Evolutionary conservation across 2,888 invertebrate genomes (phyloP).

Genomic region (Synergus gifuensis): DNA sequence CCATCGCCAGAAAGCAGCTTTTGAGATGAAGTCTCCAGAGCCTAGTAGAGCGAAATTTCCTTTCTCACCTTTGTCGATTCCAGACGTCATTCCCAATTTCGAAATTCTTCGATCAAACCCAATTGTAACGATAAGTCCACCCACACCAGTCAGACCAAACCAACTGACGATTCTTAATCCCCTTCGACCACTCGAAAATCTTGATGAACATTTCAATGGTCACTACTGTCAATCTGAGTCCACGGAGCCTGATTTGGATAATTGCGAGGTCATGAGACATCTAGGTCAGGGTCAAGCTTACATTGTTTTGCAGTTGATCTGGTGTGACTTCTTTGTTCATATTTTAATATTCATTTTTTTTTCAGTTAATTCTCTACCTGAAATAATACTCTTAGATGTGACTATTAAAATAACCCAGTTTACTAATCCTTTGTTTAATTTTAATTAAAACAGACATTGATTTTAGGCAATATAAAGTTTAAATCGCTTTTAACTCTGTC

Average conservation of each 20-base stretch:
- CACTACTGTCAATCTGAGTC: slow-evolving; percentile 34
- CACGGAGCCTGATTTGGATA: slow-evolving; percentile 34
- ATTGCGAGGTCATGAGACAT: slow-evolving; percentile 27
- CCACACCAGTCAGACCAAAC: slow-evolving; percentile 61
- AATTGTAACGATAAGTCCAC: slow-evolving; percentile 62
- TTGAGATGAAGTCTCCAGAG: slow-evolving; percentile 28
- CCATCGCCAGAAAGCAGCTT: slow-evolving; percentile 21
- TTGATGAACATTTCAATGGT: slow-evolving; percentile 30
- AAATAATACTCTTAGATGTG: not conserved
- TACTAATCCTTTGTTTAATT: not conserved
- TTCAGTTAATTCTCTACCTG: not conserved
- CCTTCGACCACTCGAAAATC: slow-evolving; percentile 53
- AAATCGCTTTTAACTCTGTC: too few species aligned
- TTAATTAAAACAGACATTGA: not conserved
- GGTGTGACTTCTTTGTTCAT: slow-evolving; percentile 21
- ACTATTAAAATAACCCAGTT: slow-evolving; percentile 1
- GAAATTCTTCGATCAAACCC: slow-evolving; percentile 24
- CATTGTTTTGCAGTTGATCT: slow-evolving; percentile 13
- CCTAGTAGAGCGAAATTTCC: slow-evolving; percentile 14
- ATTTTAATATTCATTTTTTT: not conserved
- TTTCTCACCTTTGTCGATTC: slow-evolving; percentile 27
- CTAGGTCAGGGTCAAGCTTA: slow-evolving; percentile 33
- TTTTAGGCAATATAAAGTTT: not conserved
- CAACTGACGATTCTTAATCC: slow-evolving; percentile 62
- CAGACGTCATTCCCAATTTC: slow-evolving; percentile 41